Evolutionary conservation across 2,113 vertebrate genomes (phyloP).

Genomic region (Tyrannus savana): DNA sequence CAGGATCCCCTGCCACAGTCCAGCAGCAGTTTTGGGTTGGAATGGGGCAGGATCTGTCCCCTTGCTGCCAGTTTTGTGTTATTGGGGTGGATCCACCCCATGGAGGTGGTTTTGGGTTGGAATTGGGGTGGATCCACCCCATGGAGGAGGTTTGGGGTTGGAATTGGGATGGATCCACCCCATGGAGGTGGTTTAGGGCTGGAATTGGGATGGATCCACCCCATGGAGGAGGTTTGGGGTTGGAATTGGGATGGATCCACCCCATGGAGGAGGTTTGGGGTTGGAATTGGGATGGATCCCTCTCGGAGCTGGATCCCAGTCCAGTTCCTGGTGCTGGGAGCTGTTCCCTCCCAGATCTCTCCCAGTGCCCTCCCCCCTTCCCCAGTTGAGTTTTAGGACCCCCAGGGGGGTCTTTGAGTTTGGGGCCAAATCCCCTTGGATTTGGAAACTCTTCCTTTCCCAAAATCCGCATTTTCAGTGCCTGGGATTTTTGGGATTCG

Average conservation of each 20-base stretch:
- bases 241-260: neutral
- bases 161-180: no score
- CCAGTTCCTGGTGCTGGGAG: neutral
- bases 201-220: fast-evolving
- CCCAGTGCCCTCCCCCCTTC: neutral
- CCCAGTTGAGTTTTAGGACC: neutral
- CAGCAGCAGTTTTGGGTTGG: no score
- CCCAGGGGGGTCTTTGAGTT: neutral
- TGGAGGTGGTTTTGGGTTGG: no score
- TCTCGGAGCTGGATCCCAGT: neutral
- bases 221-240: fast-evolving
- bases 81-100: no score
- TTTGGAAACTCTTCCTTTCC: neutral
- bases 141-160: no score
- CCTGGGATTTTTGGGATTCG: neutral
- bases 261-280: no score
- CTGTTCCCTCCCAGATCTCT: neutral
- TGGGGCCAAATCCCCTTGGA: neutral
- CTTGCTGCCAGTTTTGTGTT: no score
- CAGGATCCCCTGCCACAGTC: no score
- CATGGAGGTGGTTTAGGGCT: fast-evolving
- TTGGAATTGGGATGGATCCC: no score
- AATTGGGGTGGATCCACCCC: no score
- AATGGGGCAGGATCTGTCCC: no score
- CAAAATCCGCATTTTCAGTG: neutral